Conservation (phyloP, 2,797 vertebrate species). For the Amniataba percoides region DNA sequence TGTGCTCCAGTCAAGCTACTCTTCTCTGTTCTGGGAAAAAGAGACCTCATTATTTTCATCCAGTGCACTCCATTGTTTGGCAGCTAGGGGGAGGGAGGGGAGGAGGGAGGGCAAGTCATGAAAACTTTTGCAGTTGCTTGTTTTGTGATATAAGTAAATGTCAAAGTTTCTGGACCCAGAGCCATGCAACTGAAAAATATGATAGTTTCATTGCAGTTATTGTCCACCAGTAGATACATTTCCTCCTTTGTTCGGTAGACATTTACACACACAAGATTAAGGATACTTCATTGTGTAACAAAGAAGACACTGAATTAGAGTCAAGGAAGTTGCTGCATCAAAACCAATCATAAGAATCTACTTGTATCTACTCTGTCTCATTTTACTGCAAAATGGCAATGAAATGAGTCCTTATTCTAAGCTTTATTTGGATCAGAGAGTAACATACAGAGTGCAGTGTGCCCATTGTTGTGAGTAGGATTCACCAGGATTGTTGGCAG, state of each 20-base stretch:
- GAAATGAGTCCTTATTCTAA: too few species aligned
- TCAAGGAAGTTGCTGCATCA: too few species aligned
- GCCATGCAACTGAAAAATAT: neutral
- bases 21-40: conserved; percentile 16
- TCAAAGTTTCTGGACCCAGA: neutral
- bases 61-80: conserved; percentile 11
- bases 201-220: neutral
- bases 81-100: neutral
- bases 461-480: too few species aligned
- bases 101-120: neutral
- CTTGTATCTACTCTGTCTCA: too few species aligned
- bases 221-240: neutral
- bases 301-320: too few species aligned
- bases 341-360: too few species aligned
- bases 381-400: too few species aligned
- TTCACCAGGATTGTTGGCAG: too few species aligned
- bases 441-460: too few species aligned
- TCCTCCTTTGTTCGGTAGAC: neutral
- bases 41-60: conserved; percentile 51
- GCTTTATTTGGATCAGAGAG: too few species aligned
- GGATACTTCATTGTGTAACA: too few species aligned
- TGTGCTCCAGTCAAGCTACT: conserved; percentile 3
- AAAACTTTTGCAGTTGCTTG: conserved; percentile 2
- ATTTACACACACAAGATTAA: neutral
- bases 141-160: conserved; percentile 2